Conservation (phyloP, 2,113 vertebrate species). For the Agelaius phoeniceus region DNA sequence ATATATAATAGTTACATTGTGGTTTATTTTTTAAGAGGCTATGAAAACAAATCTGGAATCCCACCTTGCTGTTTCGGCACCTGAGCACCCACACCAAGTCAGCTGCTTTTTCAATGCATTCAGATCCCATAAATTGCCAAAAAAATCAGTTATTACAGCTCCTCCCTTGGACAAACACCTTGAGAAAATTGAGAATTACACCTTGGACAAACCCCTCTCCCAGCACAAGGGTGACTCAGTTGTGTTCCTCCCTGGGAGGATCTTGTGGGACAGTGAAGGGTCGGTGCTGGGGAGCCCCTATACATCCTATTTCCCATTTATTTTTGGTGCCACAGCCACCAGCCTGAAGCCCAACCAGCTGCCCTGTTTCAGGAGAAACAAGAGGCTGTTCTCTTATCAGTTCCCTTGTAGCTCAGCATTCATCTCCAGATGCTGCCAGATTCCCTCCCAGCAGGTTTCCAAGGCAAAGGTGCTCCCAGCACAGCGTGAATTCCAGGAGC, state of each 20-base stretch:
- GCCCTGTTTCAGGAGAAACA: not conserved
- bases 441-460: not conserved
- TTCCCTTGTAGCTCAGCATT: not conserved
- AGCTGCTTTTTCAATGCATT: fast-evolving
- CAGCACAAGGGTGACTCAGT: fast-evolving
- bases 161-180: not conserved
- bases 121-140: fast-evolving
- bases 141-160: fast-evolving
- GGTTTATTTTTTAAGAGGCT: not conserved
- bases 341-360: not conserved
- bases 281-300: fast-evolving
- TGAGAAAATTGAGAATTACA: too few relatives aligned
- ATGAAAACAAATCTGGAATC: fast-evolving
- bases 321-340: not conserved
- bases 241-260: fast-evolving
- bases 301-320: fast-evolving
- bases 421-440: not conserved
- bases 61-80: not conserved
- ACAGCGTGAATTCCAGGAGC: not conserved
- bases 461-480: not conserved
- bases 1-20: fast-evolving
- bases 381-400: not conserved
- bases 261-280: fast-evolving
- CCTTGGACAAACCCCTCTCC: not conserved
- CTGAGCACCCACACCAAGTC: not conserved